phyloP scores from a whole-genome alignment of 2,797 vertebrate species.

The Pitangus sulphuratus region DNA sequence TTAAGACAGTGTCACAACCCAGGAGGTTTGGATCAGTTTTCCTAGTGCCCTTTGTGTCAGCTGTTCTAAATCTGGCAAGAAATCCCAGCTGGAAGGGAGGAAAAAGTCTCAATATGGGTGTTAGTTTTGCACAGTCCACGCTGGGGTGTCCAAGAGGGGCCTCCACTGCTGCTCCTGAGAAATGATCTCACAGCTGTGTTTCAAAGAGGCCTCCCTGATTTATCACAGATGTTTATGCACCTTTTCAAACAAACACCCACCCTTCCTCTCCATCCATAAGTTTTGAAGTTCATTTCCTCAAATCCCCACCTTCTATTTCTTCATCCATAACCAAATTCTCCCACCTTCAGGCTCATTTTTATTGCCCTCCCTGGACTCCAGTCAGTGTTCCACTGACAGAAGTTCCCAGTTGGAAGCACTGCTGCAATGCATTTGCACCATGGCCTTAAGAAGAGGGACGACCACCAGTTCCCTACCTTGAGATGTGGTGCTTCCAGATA shows the following conservation, averaged over 20 bases:
- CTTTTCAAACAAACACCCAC: neutral
- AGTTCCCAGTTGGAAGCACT: slow-evolving; percentile 7
- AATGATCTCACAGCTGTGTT: neutral
- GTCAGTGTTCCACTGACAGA: neutral
- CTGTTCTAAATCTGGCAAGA: neutral
- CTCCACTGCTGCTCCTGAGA: neutral
- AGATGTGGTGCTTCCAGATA: neutral
- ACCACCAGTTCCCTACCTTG: neutral
- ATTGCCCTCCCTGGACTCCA: neutral
- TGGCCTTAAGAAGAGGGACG: neutral
- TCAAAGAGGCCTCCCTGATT: neutral
- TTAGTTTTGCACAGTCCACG: neutral
- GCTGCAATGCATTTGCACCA: neutral
- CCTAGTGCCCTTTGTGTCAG: neutral
- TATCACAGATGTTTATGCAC: neutral
- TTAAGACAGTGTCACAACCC: neutral
- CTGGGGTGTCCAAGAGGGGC: neutral
- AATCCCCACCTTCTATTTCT: neutral
- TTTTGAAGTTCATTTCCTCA: neutral
- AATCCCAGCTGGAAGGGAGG: neutral
- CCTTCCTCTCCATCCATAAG: neutral
- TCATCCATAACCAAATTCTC: neutral
- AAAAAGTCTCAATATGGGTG: neutral
- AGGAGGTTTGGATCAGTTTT: neutral
- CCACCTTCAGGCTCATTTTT: neutral